These are phyloP conservation scores for Plecotus auritus DNA, from an alignment of 2,113 vertebrate species.

Conservation along the genomic window DNA sequence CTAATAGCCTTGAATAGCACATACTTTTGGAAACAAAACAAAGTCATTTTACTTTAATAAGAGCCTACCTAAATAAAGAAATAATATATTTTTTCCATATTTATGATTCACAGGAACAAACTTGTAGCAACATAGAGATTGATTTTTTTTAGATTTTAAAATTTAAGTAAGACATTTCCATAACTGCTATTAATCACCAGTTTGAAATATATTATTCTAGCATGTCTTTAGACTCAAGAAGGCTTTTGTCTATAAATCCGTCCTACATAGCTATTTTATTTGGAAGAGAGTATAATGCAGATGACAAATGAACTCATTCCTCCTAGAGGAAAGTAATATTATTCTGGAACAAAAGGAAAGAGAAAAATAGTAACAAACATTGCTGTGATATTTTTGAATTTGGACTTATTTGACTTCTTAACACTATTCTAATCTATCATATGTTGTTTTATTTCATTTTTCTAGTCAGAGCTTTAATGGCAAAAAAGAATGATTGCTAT, in stretches of 20 bases:
- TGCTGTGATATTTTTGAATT: conserved; percentile 20
- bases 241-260: conserved; percentile 39
- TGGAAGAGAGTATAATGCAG: conserved; percentile 40
- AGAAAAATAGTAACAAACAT: conserved; percentile 29
- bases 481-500: conserved; percentile 24
- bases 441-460: background rate
- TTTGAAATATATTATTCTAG: conserved; percentile 4
- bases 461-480: background rate
- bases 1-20: background rate
- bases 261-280: conserved; percentile 22
- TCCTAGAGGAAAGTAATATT: conserved; percentile 33
- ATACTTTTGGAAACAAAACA: conserved; percentile 31
- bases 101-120: conserved; percentile 29
- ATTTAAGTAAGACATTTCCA: background rate
- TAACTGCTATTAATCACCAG: conserved; percentile 16
- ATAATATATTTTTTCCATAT: background rate
- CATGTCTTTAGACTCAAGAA: conserved; percentile 1
- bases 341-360: conserved; percentile 29
- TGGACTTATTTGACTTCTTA: background rate
- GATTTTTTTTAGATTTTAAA: conserved; percentile 21
- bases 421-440: background rate
- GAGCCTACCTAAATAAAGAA: background rate
- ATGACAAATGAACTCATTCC: conserved; percentile 51
- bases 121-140: background rate
- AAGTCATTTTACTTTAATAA: conserved; percentile 5